Conservation (phyloP, 1,140 invertebrate genomes). For the Brachionus asplanchnoidis region DNA sequence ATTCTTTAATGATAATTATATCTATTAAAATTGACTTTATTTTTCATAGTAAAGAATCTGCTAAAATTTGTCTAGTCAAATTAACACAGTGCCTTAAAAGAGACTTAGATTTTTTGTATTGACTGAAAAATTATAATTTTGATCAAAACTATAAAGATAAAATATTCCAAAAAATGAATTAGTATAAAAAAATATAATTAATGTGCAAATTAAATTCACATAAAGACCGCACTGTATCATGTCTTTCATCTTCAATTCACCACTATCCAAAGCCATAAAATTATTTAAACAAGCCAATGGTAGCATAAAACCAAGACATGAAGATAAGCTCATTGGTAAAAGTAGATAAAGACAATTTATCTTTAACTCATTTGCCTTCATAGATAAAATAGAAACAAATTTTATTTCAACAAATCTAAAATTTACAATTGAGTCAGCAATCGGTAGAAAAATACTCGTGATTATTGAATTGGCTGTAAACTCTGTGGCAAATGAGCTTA, state of each 20-base stretch:
- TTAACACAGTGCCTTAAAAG: too few species aligned
- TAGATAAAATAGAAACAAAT: neutral
- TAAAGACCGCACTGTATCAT: neutral
- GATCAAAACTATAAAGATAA: neutral
- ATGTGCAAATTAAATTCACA: neutral
- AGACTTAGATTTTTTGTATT: neutral
- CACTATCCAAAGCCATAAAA: neutral
- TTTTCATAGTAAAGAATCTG: too few species aligned
- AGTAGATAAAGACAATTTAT: neutral
- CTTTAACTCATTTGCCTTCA: neutral
- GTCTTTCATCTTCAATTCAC: neutral
- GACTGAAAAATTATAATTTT: neutral
- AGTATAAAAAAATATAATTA: neutral
- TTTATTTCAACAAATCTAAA: neutral
- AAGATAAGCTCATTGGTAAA: conserved; percentile 7
- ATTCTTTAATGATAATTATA: too few species aligned
- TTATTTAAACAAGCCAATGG: conserved; percentile 14
- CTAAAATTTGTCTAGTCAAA: too few species aligned
- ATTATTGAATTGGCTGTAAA: neutral
- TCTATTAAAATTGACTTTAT: too few species aligned
- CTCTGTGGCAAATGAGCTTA: neutral
- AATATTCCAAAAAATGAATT: conserved; percentile 8
- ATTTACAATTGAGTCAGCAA: neutral
- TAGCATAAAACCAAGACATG: conserved; percentile 13
- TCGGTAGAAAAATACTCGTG: neutral